Evolutionary conservation across 2,113 vertebrate genomes (phyloP), one percentile per base, ranked within the genome.

Genomic region (Gallinago undulata): DNA sequence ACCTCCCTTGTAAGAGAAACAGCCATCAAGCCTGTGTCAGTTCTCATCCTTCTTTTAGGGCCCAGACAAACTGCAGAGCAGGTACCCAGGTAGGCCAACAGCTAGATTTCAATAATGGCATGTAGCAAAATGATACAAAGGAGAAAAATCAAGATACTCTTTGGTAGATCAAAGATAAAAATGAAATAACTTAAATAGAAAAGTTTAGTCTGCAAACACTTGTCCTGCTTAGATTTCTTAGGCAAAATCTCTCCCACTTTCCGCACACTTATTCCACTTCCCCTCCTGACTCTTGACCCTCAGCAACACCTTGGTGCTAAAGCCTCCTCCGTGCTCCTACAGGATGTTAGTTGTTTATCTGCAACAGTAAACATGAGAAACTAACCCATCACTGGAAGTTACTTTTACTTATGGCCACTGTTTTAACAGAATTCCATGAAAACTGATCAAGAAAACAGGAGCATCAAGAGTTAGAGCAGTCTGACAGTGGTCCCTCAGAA

Each of bases 261-360:
- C 75, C 39, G 64, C 62, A 81, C 21, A 68, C 13, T 30, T 60
- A 14, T 73, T 73, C 31, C 23, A 80, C 55, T 45, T 64, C 19
- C 16, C 27, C 14, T 45, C 16, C 48, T 64, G 43, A 67, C 47
- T 60, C 53, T 17, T 33, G 41, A 41, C 27, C 11, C 55, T 56
- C 68, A n/a, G 55, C 27, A 28, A 68, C 22, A 62, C 27, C 27
- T 62, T n/a, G 28, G 13, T 45, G 35, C 60, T 55, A 30, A 3
- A 68, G 55, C 3, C 11, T 25, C 6, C n/a, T 55, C 62, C 0
- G 1, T 0, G 3, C 10, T 74, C 31, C 33, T n/a, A 33, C 28
- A 57, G 13, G 48, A n/a, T 25, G 27, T 16, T 67, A 25, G 25
- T 2, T 87, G 19, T 33, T 60, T 37, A 72, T 41, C 45, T 84